Base-by-base conservation (phyloP, 2,797 vertebrate species). In the Spinus pinus region DNA sequence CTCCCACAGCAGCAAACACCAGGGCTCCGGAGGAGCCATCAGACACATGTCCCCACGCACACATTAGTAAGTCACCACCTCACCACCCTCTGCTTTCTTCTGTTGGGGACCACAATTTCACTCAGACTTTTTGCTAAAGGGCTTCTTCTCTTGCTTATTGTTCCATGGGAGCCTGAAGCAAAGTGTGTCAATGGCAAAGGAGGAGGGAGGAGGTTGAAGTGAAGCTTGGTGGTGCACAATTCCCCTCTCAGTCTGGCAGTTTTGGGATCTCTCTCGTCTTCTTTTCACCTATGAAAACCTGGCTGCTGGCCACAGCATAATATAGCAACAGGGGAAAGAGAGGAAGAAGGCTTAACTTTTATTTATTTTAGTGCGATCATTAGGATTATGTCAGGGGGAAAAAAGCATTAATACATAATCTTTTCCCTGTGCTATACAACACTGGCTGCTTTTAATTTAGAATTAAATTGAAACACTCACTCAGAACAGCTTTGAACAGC, bases 351-450 rank as follows among this genome's bases (percentile, higher is more conserved):
- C 96, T 97, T 95, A 97, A 98, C 93, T 98, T 98, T 96, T 98
- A 98, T 98, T 98, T 99, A 98, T 99, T 99, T 99, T 98, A 98
- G 98, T 98, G 97, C 98, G 96, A 98, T 99, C 98, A 98, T 98
- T 97, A 98, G 98, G 98, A 98, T 99, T 99, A 98, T 97, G 97
- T 97, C 86, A 97, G 97, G 97, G 97, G 97, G 97, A 98, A 98
- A 98, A 94, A 94, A 90, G 91, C 97, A 98, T 98, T 98, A 98
- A 98, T 98, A 98, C 98, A 97, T 98, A 98, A 98, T 98, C 98
- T 98, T 97, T 96, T 96, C 78, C 93, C 95, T 95, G 41, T 94
- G 97, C 98, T 98, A 98, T 95, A 95, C 91, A 97, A 97, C 96
- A 96, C 97, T 97, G 96, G 96, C 97, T 94, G 89, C 96, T 98